Percentiles rank a stretch among this genome's conserved stretches.
These are phyloP conservation scores for Heterochromis multidens DNA, from an alignment of 2,113 vertebrate species.

Conservation along the genomic window DNA sequence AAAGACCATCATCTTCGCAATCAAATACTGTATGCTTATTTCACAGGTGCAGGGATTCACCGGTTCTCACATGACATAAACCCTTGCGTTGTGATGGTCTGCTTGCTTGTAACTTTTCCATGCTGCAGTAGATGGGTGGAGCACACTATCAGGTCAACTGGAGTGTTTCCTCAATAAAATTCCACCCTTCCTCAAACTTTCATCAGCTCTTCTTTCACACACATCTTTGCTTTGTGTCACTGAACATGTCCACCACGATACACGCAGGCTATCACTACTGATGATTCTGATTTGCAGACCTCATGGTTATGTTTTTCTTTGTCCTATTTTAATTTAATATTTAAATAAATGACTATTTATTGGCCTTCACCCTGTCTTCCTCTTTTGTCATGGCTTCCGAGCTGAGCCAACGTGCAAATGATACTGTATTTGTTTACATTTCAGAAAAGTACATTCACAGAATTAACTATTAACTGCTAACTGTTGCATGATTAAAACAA, in stretches of 20 bases:
- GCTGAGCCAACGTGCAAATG: fast-evolving
- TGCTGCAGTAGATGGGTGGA: not conserved
- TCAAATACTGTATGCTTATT: not conserved
- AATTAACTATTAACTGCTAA: not conserved
- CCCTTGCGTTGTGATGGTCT: not conserved
- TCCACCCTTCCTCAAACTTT: not conserved
- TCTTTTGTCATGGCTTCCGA: not conserved
- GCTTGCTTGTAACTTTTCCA: not conserved
- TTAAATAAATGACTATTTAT: not conserved
- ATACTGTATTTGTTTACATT: too few relatives aligned
- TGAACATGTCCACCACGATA: not conserved
- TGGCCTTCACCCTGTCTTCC: not conserved
- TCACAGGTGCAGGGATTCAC: not conserved
- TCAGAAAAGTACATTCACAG: fast-evolving
- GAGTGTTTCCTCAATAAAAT: not conserved
- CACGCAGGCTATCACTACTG: not conserved
- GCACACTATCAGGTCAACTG: not conserved
- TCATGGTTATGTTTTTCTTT: not conserved
- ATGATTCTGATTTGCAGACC: not conserved
- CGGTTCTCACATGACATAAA: not conserved
- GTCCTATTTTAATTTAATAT: not conserved
- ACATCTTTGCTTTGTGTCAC: not conserved
- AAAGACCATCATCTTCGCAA: too few relatives aligned
- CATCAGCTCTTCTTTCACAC: not conserved
- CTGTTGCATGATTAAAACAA: not conserved